Percentiles rank a stretch among this genome's conserved stretches.
phyloP scores from a whole-genome alignment of 2,113 vertebrate genomes.

The Pycnonotus jocosus region DNA sequence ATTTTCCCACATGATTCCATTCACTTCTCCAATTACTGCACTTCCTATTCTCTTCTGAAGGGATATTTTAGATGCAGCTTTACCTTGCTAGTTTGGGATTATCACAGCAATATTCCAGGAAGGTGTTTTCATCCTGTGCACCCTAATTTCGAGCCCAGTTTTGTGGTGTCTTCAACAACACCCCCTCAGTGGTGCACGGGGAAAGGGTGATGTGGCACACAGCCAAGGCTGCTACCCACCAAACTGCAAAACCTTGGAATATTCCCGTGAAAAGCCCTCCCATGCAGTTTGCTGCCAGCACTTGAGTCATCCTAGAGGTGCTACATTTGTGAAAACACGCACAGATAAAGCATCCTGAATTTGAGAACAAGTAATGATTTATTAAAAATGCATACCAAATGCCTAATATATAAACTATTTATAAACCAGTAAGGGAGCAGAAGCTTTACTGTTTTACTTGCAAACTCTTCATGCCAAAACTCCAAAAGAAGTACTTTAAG shows the following conservation, averaged over 20 bases:
- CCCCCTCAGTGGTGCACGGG: too few relatives aligned
- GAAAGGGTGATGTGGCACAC: background rate
- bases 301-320: background rate
- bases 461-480: background rate
- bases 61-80: background rate
- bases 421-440: background rate
- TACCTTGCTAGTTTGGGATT: background rate
- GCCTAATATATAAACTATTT: constrained; percentile 33
- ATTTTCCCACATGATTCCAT: constrained; percentile 20
- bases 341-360: constrained; percentile 10
- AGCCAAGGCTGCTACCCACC: background rate
- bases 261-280: background rate
- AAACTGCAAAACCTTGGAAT: background rate
- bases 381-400: background rate
- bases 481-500: background rate
- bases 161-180: background rate
- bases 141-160: background rate
- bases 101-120: background rate
- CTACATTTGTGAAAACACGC: background rate
- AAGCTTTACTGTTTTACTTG: background rate
- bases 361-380: constrained; percentile 2
- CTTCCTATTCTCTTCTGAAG: background rate
- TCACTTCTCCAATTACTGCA: background rate
- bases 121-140: background rate
- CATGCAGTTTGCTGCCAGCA: background rate